A percentile compares a stretch with the other conserved stretches of the same genome.
phyloP scores from a whole-genome alignment of 1,140 invertebrate species.

The Solenopsis fugax region DNA sequence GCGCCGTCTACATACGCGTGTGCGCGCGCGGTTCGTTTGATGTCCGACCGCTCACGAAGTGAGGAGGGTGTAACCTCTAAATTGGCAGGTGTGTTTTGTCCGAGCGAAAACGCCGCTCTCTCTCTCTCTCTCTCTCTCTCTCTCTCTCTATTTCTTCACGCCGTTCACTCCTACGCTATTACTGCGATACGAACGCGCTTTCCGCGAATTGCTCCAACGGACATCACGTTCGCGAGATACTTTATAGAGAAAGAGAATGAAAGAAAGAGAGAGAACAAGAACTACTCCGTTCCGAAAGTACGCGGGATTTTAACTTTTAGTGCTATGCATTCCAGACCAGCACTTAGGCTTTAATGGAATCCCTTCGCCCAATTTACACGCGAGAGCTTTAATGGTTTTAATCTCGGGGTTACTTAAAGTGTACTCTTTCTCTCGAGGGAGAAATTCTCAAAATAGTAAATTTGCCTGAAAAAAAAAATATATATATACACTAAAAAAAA shows the following conservation, averaged over 20 bases:
- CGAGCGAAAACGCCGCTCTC: background rate
- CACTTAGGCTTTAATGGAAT: conserved; percentile 45
- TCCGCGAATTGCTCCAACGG: background rate
- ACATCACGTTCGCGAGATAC: background rate
- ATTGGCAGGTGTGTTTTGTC: conserved; percentile 67
- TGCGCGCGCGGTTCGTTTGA: conserved; percentile 64
- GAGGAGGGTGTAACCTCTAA: conserved; percentile 53
- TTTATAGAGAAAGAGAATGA: background rate
- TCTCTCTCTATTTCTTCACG: too few species aligned
- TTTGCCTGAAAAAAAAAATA: too few species aligned
- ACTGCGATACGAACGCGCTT: background rate
- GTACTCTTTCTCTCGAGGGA: background rate
- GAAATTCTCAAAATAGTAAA: background rate
- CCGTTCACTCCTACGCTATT: background rate
- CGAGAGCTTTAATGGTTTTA: conserved; percentile 25
- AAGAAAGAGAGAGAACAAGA: background rate
- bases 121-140: background rate
- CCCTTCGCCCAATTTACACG: background rate
- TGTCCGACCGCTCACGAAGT: conserved; percentile 2
- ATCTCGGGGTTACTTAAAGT: background rate
- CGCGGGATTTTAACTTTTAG: conserved; percentile 20
- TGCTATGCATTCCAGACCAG: background rate
- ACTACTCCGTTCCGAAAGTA: conserved; percentile 1
- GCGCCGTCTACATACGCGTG: conserved; percentile 8
- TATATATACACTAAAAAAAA: too few species aligned